Percentiles rank a stretch among this genome's conserved stretches.
phyloP scores from a whole-genome alignment of 2,888 invertebrate genomes.

The Mechanitis messenoides region DNA sequence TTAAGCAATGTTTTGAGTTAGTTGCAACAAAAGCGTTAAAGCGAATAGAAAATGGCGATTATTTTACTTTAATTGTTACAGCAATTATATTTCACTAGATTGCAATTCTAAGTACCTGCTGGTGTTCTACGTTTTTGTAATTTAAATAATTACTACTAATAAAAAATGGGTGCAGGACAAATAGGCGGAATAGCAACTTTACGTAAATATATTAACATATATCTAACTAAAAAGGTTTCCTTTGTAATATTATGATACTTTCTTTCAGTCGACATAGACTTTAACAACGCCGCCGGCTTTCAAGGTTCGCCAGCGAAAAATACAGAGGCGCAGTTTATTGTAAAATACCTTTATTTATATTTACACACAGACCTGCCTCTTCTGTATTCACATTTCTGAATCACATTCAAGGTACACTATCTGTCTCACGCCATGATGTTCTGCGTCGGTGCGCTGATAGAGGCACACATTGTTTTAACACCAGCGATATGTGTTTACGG shows the following conservation, averaged over 20 bases:
- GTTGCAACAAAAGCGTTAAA: not conserved
- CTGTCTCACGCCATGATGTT: slow-evolving; percentile 65
- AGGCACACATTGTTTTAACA: slow-evolving; percentile 61
- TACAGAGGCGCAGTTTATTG: slow-evolving; percentile 56
- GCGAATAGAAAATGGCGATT: not conserved
- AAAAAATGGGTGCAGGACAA: slow-evolving; percentile 42
- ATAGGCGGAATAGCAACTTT: slow-evolving; percentile 44
- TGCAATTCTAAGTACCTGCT: not conserved
- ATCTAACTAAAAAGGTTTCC: not conserved
- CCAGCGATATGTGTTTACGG: slow-evolving; percentile 59
- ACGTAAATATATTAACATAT: slow-evolving; percentile 30
- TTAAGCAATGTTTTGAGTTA: not conserved
- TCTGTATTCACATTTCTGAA: not conserved
- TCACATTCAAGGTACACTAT: slow-evolving; percentile 48
- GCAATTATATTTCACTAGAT: not conserved
- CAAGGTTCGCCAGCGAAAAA: slow-evolving; percentile 41
- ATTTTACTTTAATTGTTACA: not conserved
- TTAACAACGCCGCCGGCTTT: slow-evolving; percentile 57
- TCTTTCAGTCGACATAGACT: slow-evolving; percentile 61
- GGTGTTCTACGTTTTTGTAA: not conserved
- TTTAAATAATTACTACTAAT: not conserved
- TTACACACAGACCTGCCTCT: not conserved
- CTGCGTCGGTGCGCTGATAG: slow-evolving; percentile 58
- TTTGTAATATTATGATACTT: slow-evolving; percentile 3
- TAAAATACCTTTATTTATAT: slow-evolving; percentile 34